Evolutionary conservation across 2,797 vertebrate genomes (phyloP), one percentile per base, ranked within the genome.

Genomic region (Peromyscus attwateri): DNA sequence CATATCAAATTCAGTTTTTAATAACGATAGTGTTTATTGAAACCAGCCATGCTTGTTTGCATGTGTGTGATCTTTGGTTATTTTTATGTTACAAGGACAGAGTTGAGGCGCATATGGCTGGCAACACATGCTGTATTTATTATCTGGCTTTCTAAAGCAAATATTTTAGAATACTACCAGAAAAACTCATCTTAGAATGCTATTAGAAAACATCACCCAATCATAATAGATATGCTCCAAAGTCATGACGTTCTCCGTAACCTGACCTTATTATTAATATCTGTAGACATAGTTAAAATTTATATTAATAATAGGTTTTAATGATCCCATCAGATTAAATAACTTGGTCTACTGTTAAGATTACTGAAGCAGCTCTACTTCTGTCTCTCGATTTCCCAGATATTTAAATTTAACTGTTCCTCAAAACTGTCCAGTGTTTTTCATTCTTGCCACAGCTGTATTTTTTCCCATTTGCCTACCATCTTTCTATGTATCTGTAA

Each of bases 1-100:
- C 23, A 49, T 84, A n/a, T 73, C 37, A 89, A 93, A 87, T 68
- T 91, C 57, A 80, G 31, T 21, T 84, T 85, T 71, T 34, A 79
- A 6, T 34, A 21, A 84, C n/a, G 11, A 2, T 75, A 55, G 60
- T 46, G 31, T 79, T 52, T 52, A 34, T 52, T 79, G 46, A 52
- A 46, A 49, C 29, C 16, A 11, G 43, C 29, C 57, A 40, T 46
- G n/a, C 2, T 79, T 12, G 27, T 31, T 66, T 13, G 43, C 62
- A 31, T 68, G 43, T 52, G 10, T 46, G 29, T 66, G 68, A 34
- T 68, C 57, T 70, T 10, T 17, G 55, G 13, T 23, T 73, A 23
- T 31, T 90, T 92, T 71, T 12, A 13, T 77, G 16, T 11, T 27
- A 2, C 3, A 43, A 19, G 14, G 27, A 29, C 13, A 92, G 37